These are phyloP conservation scores for Beris chalybata DNA, from an alignment of 2,888 invertebrate species.

Conservation along the genomic window DNA sequence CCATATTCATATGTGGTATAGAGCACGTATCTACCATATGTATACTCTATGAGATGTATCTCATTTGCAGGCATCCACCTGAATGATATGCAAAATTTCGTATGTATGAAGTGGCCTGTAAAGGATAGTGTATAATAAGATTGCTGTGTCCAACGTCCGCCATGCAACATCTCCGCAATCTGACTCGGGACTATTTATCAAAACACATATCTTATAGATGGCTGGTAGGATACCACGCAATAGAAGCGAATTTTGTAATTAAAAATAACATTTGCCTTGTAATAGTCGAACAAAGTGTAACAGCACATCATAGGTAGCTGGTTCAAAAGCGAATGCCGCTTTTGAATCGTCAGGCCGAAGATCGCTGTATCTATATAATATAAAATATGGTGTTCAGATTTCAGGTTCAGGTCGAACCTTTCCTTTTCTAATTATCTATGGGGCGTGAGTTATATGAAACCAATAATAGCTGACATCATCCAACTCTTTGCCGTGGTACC, in stretches of 20 bases:
- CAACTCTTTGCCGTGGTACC: conserved; percentile 29
- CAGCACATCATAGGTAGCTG: conserved; percentile 24
- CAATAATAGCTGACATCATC: conserved; percentile 33
- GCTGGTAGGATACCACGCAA: conserved; percentile 1
- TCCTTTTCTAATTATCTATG: conserved; percentile 32
- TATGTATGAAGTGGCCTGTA: conserved; percentile 25
- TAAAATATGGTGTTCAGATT: too few species aligned
- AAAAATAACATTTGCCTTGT: conserved; percentile 37
- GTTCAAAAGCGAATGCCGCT: conserved; percentile 7
- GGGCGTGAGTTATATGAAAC: conserved; percentile 29
- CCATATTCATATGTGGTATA: too few species aligned
- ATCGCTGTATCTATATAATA: too few species aligned
- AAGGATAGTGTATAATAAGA: conserved; percentile 26
- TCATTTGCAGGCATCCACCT: conserved; percentile 20
- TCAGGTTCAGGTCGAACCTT: conserved; percentile 25
- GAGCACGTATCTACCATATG: too few species aligned
- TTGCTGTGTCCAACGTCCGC: conserved; percentile 19
- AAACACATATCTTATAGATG: conserved; percentile 18
- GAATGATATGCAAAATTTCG: conserved; percentile 31
- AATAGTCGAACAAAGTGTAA: conserved; percentile 36
- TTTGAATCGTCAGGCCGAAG: conserved; percentile 21
- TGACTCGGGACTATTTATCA: conserved; percentile 23
- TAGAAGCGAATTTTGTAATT: conserved; percentile 38
- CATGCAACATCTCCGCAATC: conserved; percentile 14
- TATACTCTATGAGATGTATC: conserved; percentile 9